Conservation (phyloP, 2,113 vertebrate genomes). For the Ondatra zibethicus region DNA sequence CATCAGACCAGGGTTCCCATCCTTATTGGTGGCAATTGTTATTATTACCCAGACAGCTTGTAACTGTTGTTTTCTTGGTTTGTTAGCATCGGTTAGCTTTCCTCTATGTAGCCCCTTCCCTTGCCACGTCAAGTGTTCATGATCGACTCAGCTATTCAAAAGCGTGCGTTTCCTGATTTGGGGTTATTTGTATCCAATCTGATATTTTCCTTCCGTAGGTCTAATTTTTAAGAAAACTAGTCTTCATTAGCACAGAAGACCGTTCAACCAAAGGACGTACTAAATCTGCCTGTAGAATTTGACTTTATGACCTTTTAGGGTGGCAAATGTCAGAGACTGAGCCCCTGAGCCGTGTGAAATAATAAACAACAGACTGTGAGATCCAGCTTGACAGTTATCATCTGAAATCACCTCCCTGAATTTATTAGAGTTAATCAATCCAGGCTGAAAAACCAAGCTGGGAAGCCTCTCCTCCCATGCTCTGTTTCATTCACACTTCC, state of each 20-base stretch:
- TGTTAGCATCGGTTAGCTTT: slow-evolving; percentile 4
- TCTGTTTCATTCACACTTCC: slow-evolving; percentile 79
- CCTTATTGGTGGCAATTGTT: background rate
- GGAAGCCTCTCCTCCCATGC: slow-evolving; percentile 71
- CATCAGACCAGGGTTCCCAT: background rate
- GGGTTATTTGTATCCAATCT: slow-evolving; percentile 39
- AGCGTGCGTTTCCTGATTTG: slow-evolving; percentile 48
- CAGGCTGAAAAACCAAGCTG: slow-evolving; percentile 80
- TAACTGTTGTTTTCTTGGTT: slow-evolving; percentile 50
- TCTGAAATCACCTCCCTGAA: slow-evolving; percentile 85
- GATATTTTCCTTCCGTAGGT: slow-evolving; percentile 52
- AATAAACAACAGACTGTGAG: slow-evolving; percentile 82
- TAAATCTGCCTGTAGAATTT: slow-evolving; percentile 79
- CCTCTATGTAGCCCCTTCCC: background rate
- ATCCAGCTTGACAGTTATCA: slow-evolving; percentile 79
- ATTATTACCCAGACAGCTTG: slow-evolving; percentile 9
- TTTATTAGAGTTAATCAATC: slow-evolving; percentile 86
- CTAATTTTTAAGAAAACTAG: slow-evolving; percentile 57
- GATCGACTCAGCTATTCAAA: background rate
- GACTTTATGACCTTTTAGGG: slow-evolving; percentile 80
- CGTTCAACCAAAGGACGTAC: slow-evolving; percentile 59
- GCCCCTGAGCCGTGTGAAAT: slow-evolving; percentile 75
- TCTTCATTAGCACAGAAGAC: slow-evolving; percentile 67
- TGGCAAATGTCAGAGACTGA: slow-evolving; percentile 76
- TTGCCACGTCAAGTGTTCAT: slow-evolving; percentile 3